Conservation (phyloP, 1,140 invertebrate species). For the Aphelenchoides besseyi region DNA sequence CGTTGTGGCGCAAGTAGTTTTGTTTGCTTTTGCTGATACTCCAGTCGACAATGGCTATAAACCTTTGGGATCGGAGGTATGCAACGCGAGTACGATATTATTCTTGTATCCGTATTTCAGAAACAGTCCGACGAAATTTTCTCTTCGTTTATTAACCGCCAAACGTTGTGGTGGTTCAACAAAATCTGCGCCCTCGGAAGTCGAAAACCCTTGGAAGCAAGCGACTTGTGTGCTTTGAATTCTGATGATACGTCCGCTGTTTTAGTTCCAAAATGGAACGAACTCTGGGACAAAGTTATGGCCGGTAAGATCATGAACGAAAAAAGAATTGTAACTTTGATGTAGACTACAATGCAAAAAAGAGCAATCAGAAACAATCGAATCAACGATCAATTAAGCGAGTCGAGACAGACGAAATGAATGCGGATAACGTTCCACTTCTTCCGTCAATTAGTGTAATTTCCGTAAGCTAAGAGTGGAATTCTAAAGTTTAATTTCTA, state of each 20-base stretch:
- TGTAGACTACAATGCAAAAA: neutral
- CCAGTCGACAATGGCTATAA: slow-evolving; percentile 20
- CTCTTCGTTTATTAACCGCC: slow-evolving; percentile 50
- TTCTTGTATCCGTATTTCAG: neutral
- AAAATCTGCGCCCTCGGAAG: slow-evolving; percentile 34
- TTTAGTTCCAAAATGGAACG: slow-evolving; percentile 50
- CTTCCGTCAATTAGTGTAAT: neutral
- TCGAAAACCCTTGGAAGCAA: slow-evolving; percentile 46
- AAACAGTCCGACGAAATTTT: slow-evolving; percentile 46
- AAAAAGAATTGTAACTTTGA: too few relatives aligned
- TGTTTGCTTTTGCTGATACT: slow-evolving; percentile 47
- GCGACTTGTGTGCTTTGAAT: slow-evolving; percentile 53
- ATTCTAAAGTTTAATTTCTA: too few relatives aligned
- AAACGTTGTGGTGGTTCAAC: slow-evolving; percentile 57
- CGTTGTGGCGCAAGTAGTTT: slow-evolving; percentile 38
- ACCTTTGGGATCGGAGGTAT: slow-evolving; percentile 30
- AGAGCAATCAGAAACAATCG: neutral
- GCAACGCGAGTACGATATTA: neutral
- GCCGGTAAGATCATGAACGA: slow-evolving; percentile 32
- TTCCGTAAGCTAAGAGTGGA: neutral
- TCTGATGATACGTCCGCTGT: slow-evolving; percentile 35
- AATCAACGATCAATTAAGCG: neutral
- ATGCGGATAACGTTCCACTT: neutral
- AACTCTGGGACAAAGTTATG: slow-evolving; percentile 48
- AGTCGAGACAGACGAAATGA: neutral